phyloP scores from a whole-genome alignment of 1,140 invertebrate species.

The Apolygus lucorum region DNA sequence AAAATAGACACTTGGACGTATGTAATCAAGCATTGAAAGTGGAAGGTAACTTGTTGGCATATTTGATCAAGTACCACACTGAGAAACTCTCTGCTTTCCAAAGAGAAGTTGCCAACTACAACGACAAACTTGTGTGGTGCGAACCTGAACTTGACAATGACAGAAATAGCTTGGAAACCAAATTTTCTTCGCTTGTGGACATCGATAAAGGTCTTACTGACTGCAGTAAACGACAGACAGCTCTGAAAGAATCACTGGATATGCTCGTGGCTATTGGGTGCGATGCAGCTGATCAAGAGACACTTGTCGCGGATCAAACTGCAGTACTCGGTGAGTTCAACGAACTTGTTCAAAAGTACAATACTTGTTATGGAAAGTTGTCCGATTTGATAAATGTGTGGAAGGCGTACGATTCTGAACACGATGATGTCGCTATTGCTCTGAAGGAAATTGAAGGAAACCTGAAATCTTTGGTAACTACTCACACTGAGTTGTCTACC shows the following conservation, averaged over 20 bases:
- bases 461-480: constrained; percentile 61
- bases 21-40: constrained; percentile 68
- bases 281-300: constrained; percentile 52
- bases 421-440: constrained; percentile 67
- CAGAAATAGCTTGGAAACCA: constrained; percentile 85
- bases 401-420: constrained; percentile 60
- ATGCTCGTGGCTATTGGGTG: constrained; percentile 58
- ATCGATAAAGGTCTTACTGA: constrained; percentile 62
- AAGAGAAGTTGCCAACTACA: constrained; percentile 63
- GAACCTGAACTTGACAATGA: constrained; percentile 77
- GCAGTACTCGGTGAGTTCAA: constrained; percentile 58
- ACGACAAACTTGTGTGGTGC: constrained; percentile 89
- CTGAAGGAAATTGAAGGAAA: constrained; percentile 77
- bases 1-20: constrained; percentile 67
- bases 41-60: constrained; percentile 64
- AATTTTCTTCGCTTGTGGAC: constrained; percentile 70
- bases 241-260: constrained; percentile 57
- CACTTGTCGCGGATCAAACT: constrained; percentile 56
- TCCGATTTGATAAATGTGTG: constrained; percentile 66
- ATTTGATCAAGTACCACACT: constrained; percentile 78
- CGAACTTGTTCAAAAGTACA: constrained; percentile 53
- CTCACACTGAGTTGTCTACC: constrained; percentile 53
- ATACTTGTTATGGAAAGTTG: constrained; percentile 57
- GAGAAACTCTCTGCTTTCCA: constrained; percentile 75
- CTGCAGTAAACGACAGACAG: constrained; percentile 53